Evolutionary conservation across 2,888 invertebrate species (phyloP), one percentile per base, ranked within the genome.

Genomic region (Polymixis flavicincta): DNA sequence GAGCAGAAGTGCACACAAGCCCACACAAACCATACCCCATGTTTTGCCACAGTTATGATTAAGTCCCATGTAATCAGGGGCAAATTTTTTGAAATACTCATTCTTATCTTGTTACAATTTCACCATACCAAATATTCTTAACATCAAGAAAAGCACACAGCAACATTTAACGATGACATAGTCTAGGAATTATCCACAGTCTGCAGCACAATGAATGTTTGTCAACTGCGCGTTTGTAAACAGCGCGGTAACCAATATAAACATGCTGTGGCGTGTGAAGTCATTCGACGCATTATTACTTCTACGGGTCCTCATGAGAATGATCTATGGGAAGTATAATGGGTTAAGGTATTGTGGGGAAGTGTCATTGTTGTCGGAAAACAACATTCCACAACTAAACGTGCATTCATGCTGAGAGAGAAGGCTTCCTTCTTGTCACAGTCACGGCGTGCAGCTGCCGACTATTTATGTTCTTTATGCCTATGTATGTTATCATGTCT

Each of bases 151-250:
- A 52, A 50, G 55, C 22, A 37, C 65, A 69, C 52, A 59, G 50
- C 11, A 52, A 32, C 17, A n/a, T 57, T 32, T 60, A 68, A 22
- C 37, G 67, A 81, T 81, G 82, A 81, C 81, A 77, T 60, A 73
- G 76, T 61, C 57, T 54, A 63, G 1, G 17, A 76, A 73, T 80
- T 61, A 76, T 80, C 76, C n/a, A 37, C 42, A 57, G 45, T 28
- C 73, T 64, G 37, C 28, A 71, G 72, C 67, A 82, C 84, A 84
- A 83, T 84, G 61, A 64, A 13, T 80, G 72, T 80, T 83, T 80
- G 42, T 68, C 37, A 55, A 50, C n/a, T 17, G 14, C 25, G 42
- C 61, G 52, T 61, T 70, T 84, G 61, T 80, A 76, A 84, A 83
- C 59, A 80, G 5, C 5, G 14, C 52, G 28, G 64, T 80, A 71